A percentile compares a stretch with the other conserved stretches of the same genome.
phyloP scores from a whole-genome alignment of 2,113 vertebrate genomes.

The Xenus cinereus region DNA sequence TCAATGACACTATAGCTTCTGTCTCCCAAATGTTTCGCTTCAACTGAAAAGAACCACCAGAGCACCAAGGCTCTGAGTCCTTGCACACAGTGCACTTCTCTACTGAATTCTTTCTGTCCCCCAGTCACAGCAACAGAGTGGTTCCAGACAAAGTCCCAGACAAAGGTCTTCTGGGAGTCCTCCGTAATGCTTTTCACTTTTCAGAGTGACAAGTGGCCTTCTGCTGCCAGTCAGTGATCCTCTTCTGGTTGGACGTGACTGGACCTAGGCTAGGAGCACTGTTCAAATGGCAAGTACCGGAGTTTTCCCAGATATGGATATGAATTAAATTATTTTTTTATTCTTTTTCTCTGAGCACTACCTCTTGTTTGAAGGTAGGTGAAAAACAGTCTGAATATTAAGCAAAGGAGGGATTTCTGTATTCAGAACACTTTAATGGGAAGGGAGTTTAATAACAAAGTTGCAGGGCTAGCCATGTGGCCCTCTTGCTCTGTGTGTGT shows the following conservation, averaged over 20 bases:
- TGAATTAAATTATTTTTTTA: neutral
- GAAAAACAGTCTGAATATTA: neutral
- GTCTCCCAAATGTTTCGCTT: neutral
- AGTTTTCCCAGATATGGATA: neutral
- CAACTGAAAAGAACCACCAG: neutral
- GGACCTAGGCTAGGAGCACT: neutral
- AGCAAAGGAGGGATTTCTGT: neutral
- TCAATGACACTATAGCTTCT: neutral
- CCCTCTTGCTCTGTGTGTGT: neutral
- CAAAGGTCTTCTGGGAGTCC: neutral
- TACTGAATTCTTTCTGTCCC: neutral
- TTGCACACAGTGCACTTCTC: neutral
- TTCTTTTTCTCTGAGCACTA: neutral
- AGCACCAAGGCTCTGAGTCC: neutral
- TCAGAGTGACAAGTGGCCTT: neutral
- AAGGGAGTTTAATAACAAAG: neutral
- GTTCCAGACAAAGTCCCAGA: neutral
- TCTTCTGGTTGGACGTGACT: neutral
- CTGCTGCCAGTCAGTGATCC: neutral
- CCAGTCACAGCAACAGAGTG: neutral
- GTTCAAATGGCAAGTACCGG: neutral
- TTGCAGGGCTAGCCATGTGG: neutral
- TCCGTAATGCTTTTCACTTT: neutral
- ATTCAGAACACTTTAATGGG: neutral
- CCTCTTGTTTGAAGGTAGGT: neutral